Conservation (phyloP, 2,797 vertebrate genomes). For the Harpagifer antarcticus region DNA sequence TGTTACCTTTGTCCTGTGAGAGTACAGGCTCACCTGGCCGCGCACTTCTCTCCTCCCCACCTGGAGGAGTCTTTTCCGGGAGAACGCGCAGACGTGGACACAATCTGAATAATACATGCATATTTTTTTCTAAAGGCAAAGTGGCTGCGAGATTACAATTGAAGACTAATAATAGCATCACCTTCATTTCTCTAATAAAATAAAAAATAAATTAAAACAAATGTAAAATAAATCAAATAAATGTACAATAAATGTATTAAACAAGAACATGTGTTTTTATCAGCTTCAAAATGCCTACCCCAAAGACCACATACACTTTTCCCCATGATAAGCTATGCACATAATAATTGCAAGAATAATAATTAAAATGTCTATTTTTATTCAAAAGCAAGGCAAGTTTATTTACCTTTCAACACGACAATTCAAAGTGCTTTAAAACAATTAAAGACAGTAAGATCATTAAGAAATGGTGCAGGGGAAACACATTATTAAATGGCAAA, state of each 20-base stretch:
- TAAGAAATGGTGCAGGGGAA: too few species aligned
- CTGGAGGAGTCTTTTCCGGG: slow-evolving; percentile 72
- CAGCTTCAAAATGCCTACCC: not conserved
- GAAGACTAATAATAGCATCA: not conserved
- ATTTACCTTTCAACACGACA: too few species aligned
- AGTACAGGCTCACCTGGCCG: slow-evolving; percentile 47
- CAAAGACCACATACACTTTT: not conserved
- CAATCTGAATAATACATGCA: slow-evolving; percentile 75
- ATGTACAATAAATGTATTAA: too few species aligned
- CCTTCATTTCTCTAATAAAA: not conserved
- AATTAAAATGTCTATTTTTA: not conserved
- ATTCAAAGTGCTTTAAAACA: too few species aligned
- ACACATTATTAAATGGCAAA: not conserved
- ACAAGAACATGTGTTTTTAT: not conserved
- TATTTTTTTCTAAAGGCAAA: not conserved
- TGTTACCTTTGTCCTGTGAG: slow-evolving; percentile 27
- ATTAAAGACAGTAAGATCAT: too few species aligned
- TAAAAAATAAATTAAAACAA: not conserved
- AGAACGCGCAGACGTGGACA: slow-evolving; percentile 63
- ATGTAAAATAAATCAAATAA: too few species aligned
- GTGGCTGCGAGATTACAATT: not conserved
- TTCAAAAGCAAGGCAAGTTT: too few species aligned
- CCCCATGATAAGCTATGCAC: too few species aligned
- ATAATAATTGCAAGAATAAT: too few species aligned
- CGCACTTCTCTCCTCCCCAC: slow-evolving; percentile 47